phyloP scores from a whole-genome alignment of 2,888 invertebrate genomes.

The Philereme vetulata region DNA sequence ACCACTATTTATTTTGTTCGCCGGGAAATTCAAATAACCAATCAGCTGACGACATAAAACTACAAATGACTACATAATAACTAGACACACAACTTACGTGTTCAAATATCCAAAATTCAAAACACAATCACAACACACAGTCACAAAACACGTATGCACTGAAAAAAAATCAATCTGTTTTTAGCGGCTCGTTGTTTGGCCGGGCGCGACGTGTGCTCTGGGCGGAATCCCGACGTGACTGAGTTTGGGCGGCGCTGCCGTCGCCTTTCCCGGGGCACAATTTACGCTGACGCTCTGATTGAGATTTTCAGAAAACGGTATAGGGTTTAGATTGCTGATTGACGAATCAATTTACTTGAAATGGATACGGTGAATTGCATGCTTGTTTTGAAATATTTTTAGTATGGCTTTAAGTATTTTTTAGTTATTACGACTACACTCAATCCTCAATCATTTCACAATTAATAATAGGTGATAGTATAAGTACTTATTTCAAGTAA shows the following conservation, averaged over 20 bases:
- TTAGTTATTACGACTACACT: not conserved
- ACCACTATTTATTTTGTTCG: not conserved
- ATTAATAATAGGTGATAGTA: no score
- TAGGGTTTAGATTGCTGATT: slow-evolving; percentile 18
- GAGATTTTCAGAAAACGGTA: slow-evolving; percentile 19
- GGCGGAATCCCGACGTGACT: slow-evolving; percentile 35
- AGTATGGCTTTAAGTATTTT: no score
- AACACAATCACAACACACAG: slow-evolving; percentile 30
- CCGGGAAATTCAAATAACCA: slow-evolving; percentile 16
- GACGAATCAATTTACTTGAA: slow-evolving; percentile 15
- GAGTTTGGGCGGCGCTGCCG: slow-evolving; percentile 36
- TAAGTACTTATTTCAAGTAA: no score
- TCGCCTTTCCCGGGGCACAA: slow-evolving; percentile 26
- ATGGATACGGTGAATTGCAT: not conserved
- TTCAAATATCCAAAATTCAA: slow-evolving; percentile 29
- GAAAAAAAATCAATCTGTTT: slow-evolving; percentile 41
- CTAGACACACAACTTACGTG: slow-evolving; percentile 20
- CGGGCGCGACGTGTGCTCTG: slow-evolving; percentile 30
- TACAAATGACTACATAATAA: not conserved
- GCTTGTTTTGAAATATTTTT: not conserved
- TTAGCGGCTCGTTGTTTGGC: slow-evolving; percentile 17
- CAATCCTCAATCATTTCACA: no score
- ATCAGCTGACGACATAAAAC: not conserved
- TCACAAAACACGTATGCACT: slow-evolving; percentile 36
- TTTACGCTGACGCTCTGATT: slow-evolving; percentile 8